These are phyloP conservation scores for Aurelia sp. DNA, from an alignment of 30 jellyfish, hydroid and myxozoan species.

Conservation along the genomic window DNA sequence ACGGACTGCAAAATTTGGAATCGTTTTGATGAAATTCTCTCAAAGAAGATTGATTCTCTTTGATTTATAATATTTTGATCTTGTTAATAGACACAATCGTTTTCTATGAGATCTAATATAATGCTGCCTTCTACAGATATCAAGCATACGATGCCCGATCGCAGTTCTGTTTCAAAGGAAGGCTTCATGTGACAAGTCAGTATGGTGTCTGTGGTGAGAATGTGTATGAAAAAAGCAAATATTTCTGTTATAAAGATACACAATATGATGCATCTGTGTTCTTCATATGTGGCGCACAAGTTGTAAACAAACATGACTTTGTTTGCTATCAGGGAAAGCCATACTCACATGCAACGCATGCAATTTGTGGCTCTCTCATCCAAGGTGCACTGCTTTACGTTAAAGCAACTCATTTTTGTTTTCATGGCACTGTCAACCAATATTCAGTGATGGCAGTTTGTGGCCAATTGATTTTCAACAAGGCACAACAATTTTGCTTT, in stretches of 20 bases:
- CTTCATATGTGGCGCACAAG: background rate
- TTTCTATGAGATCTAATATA: background rate
- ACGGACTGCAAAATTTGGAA: no score
- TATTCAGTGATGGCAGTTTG: slow-evolving; percentile 1
- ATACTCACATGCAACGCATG: background rate
- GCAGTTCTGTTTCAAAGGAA: background rate
- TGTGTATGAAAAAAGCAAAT: background rate
- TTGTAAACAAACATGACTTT: background rate
- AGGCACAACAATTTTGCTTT: slow-evolving; percentile 34
- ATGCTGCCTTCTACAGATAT: background rate
- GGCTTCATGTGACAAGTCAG: background rate
- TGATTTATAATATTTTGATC: no score
- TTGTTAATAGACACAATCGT: background rate
- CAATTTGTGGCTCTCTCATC: slow-evolving; percentile 1
- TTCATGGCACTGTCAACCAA: background rate
- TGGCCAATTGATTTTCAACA: slow-evolving; percentile 17
- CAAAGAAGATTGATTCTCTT: no score
- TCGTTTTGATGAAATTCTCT: no score
- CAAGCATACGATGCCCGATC: slow-evolving; percentile 11
- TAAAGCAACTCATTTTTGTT: slow-evolving; percentile 1
- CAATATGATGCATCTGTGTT: background rate
- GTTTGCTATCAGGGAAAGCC: background rate
- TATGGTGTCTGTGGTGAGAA: slow-evolving; percentile 20
- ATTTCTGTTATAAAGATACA: slow-evolving; percentile 10
- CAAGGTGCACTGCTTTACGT: background rate